phyloP scores from a whole-genome alignment of 2,113 vertebrate genomes.

The Fregata magnificens region DNA sequence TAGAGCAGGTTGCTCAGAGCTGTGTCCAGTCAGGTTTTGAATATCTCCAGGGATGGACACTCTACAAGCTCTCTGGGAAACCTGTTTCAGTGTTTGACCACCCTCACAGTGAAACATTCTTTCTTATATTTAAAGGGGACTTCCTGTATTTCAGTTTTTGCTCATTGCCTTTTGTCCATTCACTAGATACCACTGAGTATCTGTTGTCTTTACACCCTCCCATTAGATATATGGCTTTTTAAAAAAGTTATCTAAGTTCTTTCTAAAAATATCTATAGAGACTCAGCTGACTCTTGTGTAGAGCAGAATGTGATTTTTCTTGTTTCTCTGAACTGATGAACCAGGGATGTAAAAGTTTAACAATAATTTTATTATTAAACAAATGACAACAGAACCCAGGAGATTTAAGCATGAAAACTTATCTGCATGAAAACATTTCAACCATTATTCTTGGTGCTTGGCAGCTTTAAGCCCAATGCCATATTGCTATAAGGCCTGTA shows the following conservation, averaged over 20 bases:
- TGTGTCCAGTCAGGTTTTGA: background rate
- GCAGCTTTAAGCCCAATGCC: background rate
- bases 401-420: background rate
- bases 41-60: background rate
- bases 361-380: background rate
- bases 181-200: background rate
- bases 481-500: background rate
- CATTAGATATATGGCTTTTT: background rate
- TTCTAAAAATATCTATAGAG: background rate
- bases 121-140: background rate
- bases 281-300: background rate
- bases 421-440: background rate
- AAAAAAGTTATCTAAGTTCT: background rate
- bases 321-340: background rate
- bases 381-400: background rate
- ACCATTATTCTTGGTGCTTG: background rate
- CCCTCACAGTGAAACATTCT: background rate
- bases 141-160: background rate
- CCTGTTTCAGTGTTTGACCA: background rate
- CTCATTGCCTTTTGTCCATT: background rate
- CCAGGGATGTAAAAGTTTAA: background rate
- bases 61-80: background rate
- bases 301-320: background rate
- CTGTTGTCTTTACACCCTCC: background rate
- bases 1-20: background rate